Conservation (phyloP, 1,140 invertebrate genomes). For the Ctenoplectra terminalis region DNA sequence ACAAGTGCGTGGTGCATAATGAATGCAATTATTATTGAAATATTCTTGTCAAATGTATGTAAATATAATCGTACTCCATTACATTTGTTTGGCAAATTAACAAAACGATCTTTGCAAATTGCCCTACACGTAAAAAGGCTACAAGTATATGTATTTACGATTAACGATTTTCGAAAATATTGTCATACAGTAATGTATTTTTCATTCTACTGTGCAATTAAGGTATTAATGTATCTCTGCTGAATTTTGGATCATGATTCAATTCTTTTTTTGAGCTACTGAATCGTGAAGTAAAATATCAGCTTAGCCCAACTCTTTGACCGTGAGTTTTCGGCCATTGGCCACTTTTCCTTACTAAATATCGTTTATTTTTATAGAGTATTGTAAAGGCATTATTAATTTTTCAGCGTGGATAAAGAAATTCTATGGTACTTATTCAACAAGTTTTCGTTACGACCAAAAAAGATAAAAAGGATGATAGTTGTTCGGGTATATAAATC, state of each 20-base stretch:
- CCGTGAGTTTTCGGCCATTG: slow-evolving; percentile 15
- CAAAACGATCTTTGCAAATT: slow-evolving; percentile 31
- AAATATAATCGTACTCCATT: slow-evolving; percentile 56
- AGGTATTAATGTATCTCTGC: slow-evolving; percentile 17
- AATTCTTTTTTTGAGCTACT: slow-evolving; percentile 14
- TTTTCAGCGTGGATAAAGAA: slow-evolving; percentile 12
- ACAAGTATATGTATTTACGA: slow-evolving; percentile 43
- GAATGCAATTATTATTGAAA: slow-evolving; percentile 63
- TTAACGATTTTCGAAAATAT: slow-evolving; percentile 43
- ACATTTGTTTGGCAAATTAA: slow-evolving; percentile 49
- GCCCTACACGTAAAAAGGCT: slow-evolving; percentile 32
- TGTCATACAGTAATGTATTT: slow-evolving; percentile 42
- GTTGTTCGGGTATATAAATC: background rate
- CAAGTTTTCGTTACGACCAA: background rate
- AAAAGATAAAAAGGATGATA: slow-evolving; percentile 2
- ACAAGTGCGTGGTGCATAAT: slow-evolving; percentile 53
- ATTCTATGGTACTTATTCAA: slow-evolving; percentile 12
- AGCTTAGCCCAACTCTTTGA: slow-evolving; percentile 12
- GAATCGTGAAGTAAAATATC: slow-evolving; percentile 40
- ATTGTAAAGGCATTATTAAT: slow-evolving; percentile 38
- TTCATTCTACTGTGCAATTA: slow-evolving; percentile 36
- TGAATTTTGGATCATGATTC: slow-evolving; percentile 36
- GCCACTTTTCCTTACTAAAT: slow-evolving; percentile 24
- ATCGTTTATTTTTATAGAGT: slow-evolving; percentile 48
- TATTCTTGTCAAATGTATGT: slow-evolving; percentile 64